Percentiles rank a stretch among this genome's conserved stretches.
Evolutionary conservation across 2,797 vertebrate genomes (phyloP).

Genomic region (Sarcophilus harrisii): DNA sequence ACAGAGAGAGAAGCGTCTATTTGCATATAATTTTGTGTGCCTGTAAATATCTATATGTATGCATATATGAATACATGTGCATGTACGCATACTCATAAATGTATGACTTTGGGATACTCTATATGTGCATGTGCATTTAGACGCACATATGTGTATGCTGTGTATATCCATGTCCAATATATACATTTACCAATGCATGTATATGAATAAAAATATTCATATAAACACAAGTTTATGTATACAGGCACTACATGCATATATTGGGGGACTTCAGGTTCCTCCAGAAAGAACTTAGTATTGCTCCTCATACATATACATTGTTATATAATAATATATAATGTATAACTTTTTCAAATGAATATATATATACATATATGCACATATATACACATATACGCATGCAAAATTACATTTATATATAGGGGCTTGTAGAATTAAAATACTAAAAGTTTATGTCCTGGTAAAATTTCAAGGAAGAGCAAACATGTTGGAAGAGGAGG

Average conservation of each 20-base stretch:
- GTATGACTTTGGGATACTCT: not conserved
- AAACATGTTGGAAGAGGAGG: not conserved
- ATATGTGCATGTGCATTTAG: not conserved
- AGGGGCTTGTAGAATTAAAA: not conserved
- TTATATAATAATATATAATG: not conserved
- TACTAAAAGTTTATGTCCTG: not conserved
- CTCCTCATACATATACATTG: not conserved
- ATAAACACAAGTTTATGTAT: not conserved
- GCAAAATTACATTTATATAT: not conserved
- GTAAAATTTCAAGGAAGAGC: not conserved
- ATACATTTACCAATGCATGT: not conserved
- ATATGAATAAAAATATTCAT: not conserved
- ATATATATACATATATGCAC: not conserved
- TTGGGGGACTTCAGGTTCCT: not conserved
- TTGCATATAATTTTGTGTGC: not conserved
- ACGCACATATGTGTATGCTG: not conserved
- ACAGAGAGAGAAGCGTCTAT: not conserved
- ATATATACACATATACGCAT: not conserved
- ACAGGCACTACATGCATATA: not conserved
- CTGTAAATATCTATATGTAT: not conserved
- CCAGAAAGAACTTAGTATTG: not conserved
- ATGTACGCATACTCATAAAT: not conserved
- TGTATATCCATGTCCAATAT: not conserved
- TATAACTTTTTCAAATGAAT: no score
- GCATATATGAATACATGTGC: not conserved